Conservation (phyloP, 2,113 vertebrate species). For the Prunella himalayana region DNA sequence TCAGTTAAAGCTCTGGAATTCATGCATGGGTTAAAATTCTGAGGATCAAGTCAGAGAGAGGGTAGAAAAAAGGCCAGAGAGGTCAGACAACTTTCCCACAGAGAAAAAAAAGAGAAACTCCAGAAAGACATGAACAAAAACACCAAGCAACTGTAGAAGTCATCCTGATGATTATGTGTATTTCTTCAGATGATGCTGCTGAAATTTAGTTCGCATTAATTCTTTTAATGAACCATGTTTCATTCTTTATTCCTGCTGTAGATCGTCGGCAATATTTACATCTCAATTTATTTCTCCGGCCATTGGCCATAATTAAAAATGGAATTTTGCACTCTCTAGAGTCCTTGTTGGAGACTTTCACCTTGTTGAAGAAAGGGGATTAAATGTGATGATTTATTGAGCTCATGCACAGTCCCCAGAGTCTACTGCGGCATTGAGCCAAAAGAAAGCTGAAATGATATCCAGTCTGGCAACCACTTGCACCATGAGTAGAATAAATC, state of each 20-base stretch:
- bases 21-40: background rate
- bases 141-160: background rate
- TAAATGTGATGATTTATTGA: conserved; percentile 5
- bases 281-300: conserved; percentile 7
- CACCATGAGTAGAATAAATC: background rate
- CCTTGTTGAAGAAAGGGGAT: background rate
- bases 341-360: background rate
- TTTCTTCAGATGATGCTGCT: background rate
- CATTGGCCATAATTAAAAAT: background rate
- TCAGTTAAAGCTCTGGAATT: background rate
- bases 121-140: background rate
- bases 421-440: background rate
- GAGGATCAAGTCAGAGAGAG: background rate
- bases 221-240: background rate
- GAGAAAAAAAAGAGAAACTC: background rate
- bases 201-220: background rate
- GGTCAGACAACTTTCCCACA: background rate
- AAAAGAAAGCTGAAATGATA: background rate
- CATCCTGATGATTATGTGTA: background rate
- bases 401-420: background rate
- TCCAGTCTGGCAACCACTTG: background rate
- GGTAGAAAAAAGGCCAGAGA: background rate
- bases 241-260: background rate
- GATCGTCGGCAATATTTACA: background rate
- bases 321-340: background rate